Base-by-base conservation (phyloP, 2,113 vertebrate genomes). In the Trogon melanurus region DNA sequence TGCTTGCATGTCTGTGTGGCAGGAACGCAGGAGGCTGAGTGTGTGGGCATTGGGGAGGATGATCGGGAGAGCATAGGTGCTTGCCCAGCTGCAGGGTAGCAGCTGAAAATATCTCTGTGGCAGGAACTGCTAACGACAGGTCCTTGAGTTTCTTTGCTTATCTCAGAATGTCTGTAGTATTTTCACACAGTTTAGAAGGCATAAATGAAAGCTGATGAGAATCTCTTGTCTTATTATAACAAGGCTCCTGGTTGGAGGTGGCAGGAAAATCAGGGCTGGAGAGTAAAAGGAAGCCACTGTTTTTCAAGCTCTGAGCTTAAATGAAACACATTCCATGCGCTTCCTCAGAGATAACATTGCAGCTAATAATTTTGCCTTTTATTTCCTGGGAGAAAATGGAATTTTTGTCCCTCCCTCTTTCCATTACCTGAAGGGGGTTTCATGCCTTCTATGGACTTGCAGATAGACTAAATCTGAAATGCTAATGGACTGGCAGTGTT, bases 401-500 rank as follows among this genome's bases (percentile, higher is more conserved):
- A 57, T 70, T 85, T 89, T 88, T 80, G 16, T 36, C 17, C 29
- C 11, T 85, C 29, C 60, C 81, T 88, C 34, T 23, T 91, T 74
- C 73, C 67, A 34, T 80, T 97, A 97, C 95, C 97, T 97, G 85
- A 91, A 97, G 89, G 96, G 93, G 70, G 76, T 89, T 89, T 72
- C 67, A 85, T 7, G 14, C 25, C 71, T 85, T 47, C 85, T 95
- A 80, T 90, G 94, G 88, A 94, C 89, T 69, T 74, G 30, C 94
- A 94, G 85, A 96, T 92, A 92, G 88, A 93, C 69, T 57, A 74
- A 96, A 96, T 96, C 95, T 94, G 92, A 97, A 98, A 97, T 97
- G 97, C 89, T 97, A 97, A 97, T 97, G 94, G 97, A 88, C 97
- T 84, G 88, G 74, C 57, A 51, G 94, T 92, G 85, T 96, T 95